Evolutionary conservation across 2,113 vertebrate species (phyloP).

Genomic region (Ancistrus triradiatus): DNA sequence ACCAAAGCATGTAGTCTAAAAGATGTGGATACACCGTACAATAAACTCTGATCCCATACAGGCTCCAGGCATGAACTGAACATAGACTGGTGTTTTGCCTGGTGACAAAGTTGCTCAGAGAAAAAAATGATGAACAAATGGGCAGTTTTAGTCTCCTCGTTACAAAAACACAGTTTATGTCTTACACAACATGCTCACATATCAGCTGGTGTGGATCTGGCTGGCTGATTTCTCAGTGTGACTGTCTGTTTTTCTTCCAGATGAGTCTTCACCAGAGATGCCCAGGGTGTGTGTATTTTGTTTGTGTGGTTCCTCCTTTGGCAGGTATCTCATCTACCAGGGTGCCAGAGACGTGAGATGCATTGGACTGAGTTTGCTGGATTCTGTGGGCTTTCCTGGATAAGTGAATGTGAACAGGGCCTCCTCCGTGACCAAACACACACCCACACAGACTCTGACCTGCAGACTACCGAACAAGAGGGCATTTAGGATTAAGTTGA

Average conservation of each 20-base stretch:
- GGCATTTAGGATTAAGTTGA: neutral
- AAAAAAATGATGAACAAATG: slow-evolving; percentile 17
- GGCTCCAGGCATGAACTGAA: neutral
- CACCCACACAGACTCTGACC: slow-evolving; percentile 11
- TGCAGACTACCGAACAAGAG: slow-evolving; percentile 15
- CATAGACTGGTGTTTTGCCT: neutral
- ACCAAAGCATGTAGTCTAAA: too few relatives aligned
- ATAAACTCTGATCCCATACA: too few relatives aligned
- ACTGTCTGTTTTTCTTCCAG: slow-evolving; percentile 45
- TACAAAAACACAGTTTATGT: slow-evolving; percentile 1
- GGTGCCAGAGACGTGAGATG: slow-evolving; percentile 26
- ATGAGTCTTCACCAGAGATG: slow-evolving; percentile 41
- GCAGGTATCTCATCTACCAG: slow-evolving; percentile 32
- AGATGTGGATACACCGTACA: too few relatives aligned
- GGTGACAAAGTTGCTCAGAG: slow-evolving; percentile 19
- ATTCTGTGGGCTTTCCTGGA: slow-evolving; percentile 22
- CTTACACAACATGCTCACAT: slow-evolving; percentile 10
- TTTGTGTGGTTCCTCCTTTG: slow-evolving; percentile 14
- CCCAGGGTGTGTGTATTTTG: slow-evolving; percentile 25
- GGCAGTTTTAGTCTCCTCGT: slow-evolving; percentile 11
- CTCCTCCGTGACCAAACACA: slow-evolving; percentile 12
- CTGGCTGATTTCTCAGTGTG: slow-evolving; percentile 41
- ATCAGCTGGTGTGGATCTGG: slow-evolving; percentile 43
- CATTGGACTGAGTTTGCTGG: slow-evolving; percentile 16
- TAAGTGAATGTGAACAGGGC: slow-evolving; percentile 25